Evolutionary conservation across 2,113 vertebrate species (phyloP).

Genomic region (Propithecus coquereli): DNA sequence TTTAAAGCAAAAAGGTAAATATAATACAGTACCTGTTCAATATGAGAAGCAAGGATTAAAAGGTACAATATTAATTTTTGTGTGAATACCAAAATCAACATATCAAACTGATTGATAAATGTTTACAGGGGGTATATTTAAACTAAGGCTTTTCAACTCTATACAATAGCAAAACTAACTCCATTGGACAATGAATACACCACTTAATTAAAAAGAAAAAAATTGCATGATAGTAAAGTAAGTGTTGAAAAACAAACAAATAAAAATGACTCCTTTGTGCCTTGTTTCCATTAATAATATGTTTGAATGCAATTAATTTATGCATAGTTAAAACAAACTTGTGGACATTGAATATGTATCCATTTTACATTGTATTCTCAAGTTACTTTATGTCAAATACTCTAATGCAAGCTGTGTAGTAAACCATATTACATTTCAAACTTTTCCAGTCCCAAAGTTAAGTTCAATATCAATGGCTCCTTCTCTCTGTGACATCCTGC

Average conservation of each 20-base stretch:
- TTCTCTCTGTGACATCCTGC: conserved; percentile 27
- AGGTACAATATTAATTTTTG: neutral
- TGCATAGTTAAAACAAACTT: neutral
- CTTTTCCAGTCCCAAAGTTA: conserved; percentile 36
- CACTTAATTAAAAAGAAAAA: conserved; percentile 12
- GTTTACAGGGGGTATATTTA: neutral
- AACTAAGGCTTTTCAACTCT: neutral
- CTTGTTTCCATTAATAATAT: neutral
- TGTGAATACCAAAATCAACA: neutral
- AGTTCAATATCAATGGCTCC: neutral
- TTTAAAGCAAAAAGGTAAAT: conserved; percentile 23
- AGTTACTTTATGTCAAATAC: neutral
- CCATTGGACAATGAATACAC: neutral
- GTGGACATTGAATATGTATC: neutral
- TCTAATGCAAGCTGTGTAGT: neutral
- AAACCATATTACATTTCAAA: neutral
- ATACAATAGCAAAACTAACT: neutral
- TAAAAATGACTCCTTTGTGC: neutral
- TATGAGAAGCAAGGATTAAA: neutral
- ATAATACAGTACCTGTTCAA: neutral
- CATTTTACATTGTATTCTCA: neutral
- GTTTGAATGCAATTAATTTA: conserved; percentile 20
- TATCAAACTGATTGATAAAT: neutral
- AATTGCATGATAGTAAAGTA: neutral
- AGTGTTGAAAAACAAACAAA: neutral